phyloP scores from a whole-genome alignment of 2,113 vertebrate species.

The Panthera leo region DNA sequence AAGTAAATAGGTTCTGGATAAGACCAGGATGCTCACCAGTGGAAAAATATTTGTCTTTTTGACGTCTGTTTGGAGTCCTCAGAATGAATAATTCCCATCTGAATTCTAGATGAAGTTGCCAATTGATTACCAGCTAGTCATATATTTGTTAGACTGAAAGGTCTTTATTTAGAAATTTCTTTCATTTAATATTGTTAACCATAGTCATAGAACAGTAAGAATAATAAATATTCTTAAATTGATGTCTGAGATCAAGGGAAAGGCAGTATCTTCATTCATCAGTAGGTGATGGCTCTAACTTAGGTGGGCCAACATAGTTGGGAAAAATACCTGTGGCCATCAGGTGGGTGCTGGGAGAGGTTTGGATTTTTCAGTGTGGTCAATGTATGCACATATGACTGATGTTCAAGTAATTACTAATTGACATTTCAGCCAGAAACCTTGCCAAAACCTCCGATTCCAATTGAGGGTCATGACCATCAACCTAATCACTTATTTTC shows the following conservation, averaged over 20 bases:
- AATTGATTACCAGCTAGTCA: neutral
- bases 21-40: neutral
- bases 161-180: conserved; percentile 13
- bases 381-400: neutral
- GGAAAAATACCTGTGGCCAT: neutral
- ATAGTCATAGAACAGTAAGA: neutral
- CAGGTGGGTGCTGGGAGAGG: neutral
- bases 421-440: neutral
- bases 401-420: neutral
- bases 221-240: neutral
- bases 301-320: neutral
- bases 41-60: neutral
- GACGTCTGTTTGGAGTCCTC: neutral
- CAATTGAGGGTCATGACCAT: neutral
- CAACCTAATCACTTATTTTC: neutral
- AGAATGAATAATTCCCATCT: neutral
- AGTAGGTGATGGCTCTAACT: neutral
- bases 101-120: neutral
- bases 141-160: neutral
- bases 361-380: neutral
- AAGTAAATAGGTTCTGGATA: neutral
- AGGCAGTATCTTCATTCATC: neutral
- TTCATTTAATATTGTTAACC: neutral
- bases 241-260: neutral
- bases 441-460: neutral